Base-by-base conservation (phyloP, 1,140 invertebrate genomes). In the Drosophila repleta region DNA sequence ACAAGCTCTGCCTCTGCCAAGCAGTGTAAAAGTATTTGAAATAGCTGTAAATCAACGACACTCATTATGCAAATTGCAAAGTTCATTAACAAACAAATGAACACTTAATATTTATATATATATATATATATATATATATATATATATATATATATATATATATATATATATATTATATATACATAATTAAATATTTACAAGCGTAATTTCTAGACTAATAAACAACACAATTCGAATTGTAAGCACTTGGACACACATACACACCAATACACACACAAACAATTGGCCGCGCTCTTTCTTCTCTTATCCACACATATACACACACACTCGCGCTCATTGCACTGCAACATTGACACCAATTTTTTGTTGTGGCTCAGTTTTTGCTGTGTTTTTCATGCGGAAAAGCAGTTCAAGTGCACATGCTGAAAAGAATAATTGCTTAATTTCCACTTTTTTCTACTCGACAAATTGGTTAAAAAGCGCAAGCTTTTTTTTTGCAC, bases 351-450 rank as follows among this genome's bases (percentile, higher is more conserved):
- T 74, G 71, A 74, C 71, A 68, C 58, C 58, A 74, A 63, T 74
- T 63, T 58, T 29, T 57, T 68, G 26, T 58, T 67, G 21, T 65
- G 58, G 37, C 46, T 49, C 20, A 24, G 13, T 32, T 52, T 29
- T 49, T 56, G 24, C 39, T 20, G 7, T 21, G 24, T 55, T 66
- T 48, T 58, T 46, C 43, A 39, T 48, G 55, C 60, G 53, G 62
- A 55, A 65, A 75, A 75, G 37, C 62, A 72, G 73, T 72, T 75
- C 73, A 75, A 75, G 73, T 75, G 68, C 73, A 75, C 53, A 63
- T 57, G 60, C 51, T 41, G 29, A 61, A 67, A 67, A 67, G 10
- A 52, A 58, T 61, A 46, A 69, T 62, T 74, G 66, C 66, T 69
- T 70, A 52, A 69, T 69, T 69, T 68, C 29, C 15, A 66, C 45